Evolutionary conservation across 2,797 vertebrate species (phyloP), one percentile per base, ranked within the genome.

Genomic region (Gorsachius magnificus): DNA sequence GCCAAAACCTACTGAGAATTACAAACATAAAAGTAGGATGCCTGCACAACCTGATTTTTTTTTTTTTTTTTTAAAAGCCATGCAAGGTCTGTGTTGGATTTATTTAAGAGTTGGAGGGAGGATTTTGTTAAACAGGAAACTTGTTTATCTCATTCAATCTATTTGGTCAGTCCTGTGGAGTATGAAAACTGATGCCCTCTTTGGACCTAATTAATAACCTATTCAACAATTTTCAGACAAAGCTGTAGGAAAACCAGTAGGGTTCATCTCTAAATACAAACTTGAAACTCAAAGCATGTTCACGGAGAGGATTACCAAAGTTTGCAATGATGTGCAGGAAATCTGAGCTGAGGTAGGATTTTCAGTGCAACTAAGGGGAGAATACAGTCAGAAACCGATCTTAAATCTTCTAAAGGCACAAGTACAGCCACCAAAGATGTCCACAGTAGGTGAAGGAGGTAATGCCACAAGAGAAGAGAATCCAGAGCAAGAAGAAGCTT

Each of bases 401-500:
- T 72, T 33, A 79, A 33, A 83, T 43, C 58, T 86, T 75, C 33
- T 36, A 50, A 58, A 77, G 9, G 5, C 29, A 61, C 11, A 56
- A 33, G 46, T n/a, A 56, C 26, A 69, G n/a, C 33, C 43, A 76
- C 3, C 0, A 0, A 87, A 56, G 58, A 43, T 8, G 5, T 24
- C 5, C 53, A 64, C 16, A n/a, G 35, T 1, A 51, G 56, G 9
- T 53, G 54, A 83, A 78, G 35, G 29, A 90, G 18, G 41, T 33
- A 74, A 77, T 38, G 48, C 13, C 65, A 66, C 20, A 54, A 22
- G n/a, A 83, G 26, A 56, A 25, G 51, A 74, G 33, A 64, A 48
- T 21, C 18, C 43, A 69, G 19, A 33, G 19, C 71, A 33, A 33
- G 0, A 2, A 87, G 33, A 26, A 89, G 17, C 19, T 89, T 78